Conservation (phyloP, 2,797 vertebrate species). For the Platyrinchus mystaceus region DNA sequence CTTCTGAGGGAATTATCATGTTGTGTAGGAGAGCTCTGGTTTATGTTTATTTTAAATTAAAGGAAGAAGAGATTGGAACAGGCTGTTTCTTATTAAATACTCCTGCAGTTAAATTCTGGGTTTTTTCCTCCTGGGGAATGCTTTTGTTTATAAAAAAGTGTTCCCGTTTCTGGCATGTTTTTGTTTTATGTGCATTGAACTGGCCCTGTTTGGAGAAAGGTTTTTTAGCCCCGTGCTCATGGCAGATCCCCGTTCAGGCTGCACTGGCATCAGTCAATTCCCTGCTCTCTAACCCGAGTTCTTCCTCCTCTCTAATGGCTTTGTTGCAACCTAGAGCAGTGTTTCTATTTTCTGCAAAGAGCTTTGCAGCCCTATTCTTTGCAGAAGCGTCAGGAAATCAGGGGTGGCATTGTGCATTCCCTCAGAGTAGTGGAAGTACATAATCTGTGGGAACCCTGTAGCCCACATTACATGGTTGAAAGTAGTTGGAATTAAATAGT, state of each 20-base stretch:
- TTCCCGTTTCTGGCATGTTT: constrained; percentile 13
- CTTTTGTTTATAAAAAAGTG: constrained; percentile 33
- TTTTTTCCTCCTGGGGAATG: not conserved
- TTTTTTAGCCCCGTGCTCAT: not conserved
- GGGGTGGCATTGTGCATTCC: not conserved
- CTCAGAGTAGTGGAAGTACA: not conserved
- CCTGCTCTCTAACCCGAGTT: rapidly evolving
- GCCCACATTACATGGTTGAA: rapidly evolving
- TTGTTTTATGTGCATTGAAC: not conserved
- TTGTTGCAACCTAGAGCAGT: not conserved
- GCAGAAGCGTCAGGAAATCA: not conserved
- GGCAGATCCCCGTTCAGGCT: not conserved
- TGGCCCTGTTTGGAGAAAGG: not conserved
- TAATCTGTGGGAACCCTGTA: not conserved
- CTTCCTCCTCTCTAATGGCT: not conserved
- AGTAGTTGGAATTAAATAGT: not conserved
- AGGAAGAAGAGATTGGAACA: constrained; percentile 33
- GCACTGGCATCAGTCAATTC: not conserved
- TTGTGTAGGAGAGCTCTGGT: constrained; percentile 27
- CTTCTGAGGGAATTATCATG: not conserved
- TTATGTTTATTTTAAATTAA: constrained; percentile 51
- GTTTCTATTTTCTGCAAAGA: not conserved
- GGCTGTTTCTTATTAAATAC: constrained; percentile 45
- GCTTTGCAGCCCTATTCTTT: not conserved
- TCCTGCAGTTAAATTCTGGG: constrained; percentile 10